Conservation (phyloP, 92 coral and sea anemone genomes). For the Hydrozoanthus gracilis region DNA sequence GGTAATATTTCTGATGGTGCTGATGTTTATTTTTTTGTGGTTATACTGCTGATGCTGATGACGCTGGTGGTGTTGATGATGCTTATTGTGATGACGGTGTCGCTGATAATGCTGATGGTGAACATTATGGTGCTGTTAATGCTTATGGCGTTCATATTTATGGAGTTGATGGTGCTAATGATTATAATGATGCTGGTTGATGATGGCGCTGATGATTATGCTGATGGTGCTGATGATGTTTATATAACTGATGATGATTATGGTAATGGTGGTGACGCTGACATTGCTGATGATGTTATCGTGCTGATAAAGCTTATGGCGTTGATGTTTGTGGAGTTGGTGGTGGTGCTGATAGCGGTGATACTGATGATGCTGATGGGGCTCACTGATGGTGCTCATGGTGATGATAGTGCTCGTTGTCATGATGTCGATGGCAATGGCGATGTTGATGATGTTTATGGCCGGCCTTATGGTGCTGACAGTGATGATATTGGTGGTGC, state of each 20-base stretch:
- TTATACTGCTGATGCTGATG: too few relatives aligned
- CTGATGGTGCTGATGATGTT: neutral
- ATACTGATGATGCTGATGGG: neutral
- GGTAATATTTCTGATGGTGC: too few relatives aligned
- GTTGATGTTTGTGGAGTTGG: neutral
- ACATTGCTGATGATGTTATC: too few relatives aligned
- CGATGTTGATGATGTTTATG: conserved; percentile 4
- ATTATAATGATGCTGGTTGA: neutral
- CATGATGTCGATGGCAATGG: neutral
- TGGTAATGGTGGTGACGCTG: too few relatives aligned
- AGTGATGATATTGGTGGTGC: neutral
- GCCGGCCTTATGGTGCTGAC: neutral
- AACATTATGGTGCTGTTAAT: too few relatives aligned
- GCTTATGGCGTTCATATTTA: too few relatives aligned
- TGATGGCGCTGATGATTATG: neutral
- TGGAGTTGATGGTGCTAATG: too few relatives aligned
- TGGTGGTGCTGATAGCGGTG: neutral
- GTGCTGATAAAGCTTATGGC: neutral
- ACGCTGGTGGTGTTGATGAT: too few relatives aligned
- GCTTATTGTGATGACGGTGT: too few relatives aligned
- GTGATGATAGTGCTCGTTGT: neutral
- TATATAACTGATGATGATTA: too few relatives aligned
- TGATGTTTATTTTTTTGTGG: too few relatives aligned
- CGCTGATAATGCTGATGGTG: too few relatives aligned
- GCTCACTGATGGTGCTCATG: neutral